Evolutionary conservation across 2,888 invertebrate genomes (phyloP), one percentile per base, ranked within the genome.

Genomic region (Parnassius smintheus): DNA sequence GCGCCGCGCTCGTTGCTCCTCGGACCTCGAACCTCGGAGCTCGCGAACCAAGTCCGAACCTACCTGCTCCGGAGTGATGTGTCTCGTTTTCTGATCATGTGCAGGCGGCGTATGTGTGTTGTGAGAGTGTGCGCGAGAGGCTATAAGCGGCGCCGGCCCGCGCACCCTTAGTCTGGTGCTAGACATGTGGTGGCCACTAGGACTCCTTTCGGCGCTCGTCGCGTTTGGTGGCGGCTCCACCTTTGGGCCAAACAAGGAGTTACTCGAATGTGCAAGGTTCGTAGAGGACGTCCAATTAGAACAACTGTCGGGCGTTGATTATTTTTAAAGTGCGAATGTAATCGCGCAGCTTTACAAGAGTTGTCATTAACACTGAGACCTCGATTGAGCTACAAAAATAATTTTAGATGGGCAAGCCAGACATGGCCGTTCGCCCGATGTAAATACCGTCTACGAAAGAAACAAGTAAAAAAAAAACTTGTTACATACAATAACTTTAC

Each of bases 221-320:
- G 81, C 83, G 69, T 74, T 82, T 67, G 83, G 83, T 75, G 85
- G 84, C 66, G 86, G 86, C 68, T 83, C 85, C 73, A 81, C 82
- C 66, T 85, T 86, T 70, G 75, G 83, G 53, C 82, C 88, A 67
- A 85, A 87, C 75, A 86, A 84, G 80, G 91, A 89, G 72, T 75
- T 91, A 68, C 84, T 91, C 51, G 91, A 91, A 72, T 91, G 91
- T 75, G 91, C 91, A 70, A 91, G 91, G 91, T 91, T 89, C 82
- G 91, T 82, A 59, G 41, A 49, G 61, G 56, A 59, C 12, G 42
- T 11, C 25, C 58, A 41, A 58, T 13, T 42, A 18, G 42, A 25
- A 41, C 25, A 42, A 50, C 4, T 56, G 9, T 13, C 18, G 9
- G n/a, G 46, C n/a, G n/a, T 3, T 46, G 46, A 46, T 12, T n/a